Evolutionary conservation across 1,140 invertebrate species (phyloP).

Genomic region (Zaprionus camerounensis): DNA sequence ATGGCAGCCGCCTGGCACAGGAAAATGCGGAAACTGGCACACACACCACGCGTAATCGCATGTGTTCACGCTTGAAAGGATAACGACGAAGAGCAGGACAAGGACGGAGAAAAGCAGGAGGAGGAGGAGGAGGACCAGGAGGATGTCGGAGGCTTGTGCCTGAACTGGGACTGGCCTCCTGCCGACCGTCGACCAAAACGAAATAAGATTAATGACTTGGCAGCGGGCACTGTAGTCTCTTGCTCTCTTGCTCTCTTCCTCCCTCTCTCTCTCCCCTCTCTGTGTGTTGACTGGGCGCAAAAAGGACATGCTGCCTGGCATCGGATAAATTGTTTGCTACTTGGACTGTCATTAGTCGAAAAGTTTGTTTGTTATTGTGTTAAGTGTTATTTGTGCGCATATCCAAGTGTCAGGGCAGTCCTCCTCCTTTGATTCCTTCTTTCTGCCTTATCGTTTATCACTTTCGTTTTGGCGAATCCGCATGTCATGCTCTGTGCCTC

Average conservation of each 20-base stretch:
- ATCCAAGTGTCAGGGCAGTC: constrained; percentile 74
- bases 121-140: too few species aligned
- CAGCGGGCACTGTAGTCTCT: constrained; percentile 57
- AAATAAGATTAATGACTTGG: constrained; percentile 83
- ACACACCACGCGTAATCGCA: constrained; percentile 82
- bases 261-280: not conserved
- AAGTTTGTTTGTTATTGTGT: constrained; percentile 84
- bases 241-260: not conserved
- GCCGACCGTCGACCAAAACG: constrained; percentile 62
- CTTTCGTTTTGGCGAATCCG: constrained; percentile 69
- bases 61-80: constrained; percentile 84
- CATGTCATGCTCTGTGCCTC: constrained; percentile 56
- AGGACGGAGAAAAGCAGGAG: not conserved
- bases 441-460: constrained; percentile 66
- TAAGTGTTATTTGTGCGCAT: constrained; percentile 83
- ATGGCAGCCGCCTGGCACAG: constrained; percentile 81
- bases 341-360: constrained; percentile 84
- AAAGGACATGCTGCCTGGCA: constrained; percentile 59
- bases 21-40: constrained; percentile 80
- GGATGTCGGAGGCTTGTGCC: constrained; percentile 50
- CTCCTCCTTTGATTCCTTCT: constrained; percentile 7
- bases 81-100: constrained; percentile 55
- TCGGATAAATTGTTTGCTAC: constrained; percentile 83
- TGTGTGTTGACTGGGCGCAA: not conserved
- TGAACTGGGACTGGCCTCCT: constrained; percentile 29